These are phyloP conservation scores for Pleuronectes platessa DNA, from an alignment of 2,113 vertebrate species.

Conservation along the genomic window DNA sequence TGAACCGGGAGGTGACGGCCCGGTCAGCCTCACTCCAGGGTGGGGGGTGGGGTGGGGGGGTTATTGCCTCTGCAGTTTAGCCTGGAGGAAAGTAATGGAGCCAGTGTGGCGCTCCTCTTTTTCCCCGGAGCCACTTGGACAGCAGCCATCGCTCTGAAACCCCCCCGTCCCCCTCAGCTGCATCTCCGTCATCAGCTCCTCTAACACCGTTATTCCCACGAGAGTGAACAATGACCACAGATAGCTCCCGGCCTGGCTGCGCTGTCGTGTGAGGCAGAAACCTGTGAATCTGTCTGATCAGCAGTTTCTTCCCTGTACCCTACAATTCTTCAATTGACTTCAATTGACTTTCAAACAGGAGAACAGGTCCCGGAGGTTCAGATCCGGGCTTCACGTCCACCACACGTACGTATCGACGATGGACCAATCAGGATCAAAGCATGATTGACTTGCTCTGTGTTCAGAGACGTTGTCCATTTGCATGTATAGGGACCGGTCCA, in stretches of 20 bases:
- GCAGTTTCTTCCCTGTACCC: too few species aligned
- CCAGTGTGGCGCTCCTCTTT: conserved; percentile 12
- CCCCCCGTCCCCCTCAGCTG: conserved; percentile 19
- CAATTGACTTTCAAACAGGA: not conserved
- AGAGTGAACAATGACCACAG: conserved; percentile 6
- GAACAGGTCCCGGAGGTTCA: not conserved
- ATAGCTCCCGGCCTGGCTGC: not conserved
- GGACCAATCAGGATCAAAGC: not conserved
- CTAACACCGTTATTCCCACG: not conserved
- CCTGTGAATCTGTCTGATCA: not conserved
- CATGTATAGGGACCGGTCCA: not conserved
- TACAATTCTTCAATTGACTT: too few species aligned
- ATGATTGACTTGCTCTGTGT: not conserved
- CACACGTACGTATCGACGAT: not conserved
- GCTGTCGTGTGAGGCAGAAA: conserved; percentile 10
- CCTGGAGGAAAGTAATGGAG: conserved; percentile 46
- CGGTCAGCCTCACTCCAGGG: conserved; percentile 26
- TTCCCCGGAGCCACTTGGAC: conserved; percentile 7
- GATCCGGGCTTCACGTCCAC: too few species aligned
- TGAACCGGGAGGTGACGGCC: conserved; percentile 18
- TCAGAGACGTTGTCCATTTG: not conserved
- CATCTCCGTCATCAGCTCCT: not conserved
- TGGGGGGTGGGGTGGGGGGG: not conserved
- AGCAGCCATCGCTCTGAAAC: conserved; percentile 40
- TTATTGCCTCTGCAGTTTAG: conserved; percentile 1